A percentile compares a stretch with the other conserved stretches of the same genome.
Conservation (phyloP, 2,888 invertebrate genomes). For the Ophion ellenae region DNA sequence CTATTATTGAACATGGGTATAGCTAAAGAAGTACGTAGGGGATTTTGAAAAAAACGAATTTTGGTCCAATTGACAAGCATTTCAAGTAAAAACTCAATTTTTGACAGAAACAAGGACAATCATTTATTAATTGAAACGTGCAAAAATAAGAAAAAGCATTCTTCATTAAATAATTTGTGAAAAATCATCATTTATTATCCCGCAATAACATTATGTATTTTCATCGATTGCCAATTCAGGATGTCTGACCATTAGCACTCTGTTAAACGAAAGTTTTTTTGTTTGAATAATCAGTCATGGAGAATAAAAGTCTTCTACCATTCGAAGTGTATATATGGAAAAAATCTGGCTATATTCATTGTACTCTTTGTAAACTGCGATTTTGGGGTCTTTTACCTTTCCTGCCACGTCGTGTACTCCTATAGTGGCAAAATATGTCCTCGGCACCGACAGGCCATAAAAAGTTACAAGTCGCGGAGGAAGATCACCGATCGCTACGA, state of each 20-base stretch:
- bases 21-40: too few species aligned
- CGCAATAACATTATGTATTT: background rate
- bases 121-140: too few species aligned
- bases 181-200: background rate
- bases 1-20: too few species aligned
- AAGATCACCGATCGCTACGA: constrained; percentile 72
- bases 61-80: too few species aligned
- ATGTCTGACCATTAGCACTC: too few species aligned
- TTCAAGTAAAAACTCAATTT: too few species aligned
- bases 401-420: too few species aligned
- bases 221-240: background rate
- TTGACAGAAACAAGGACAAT: too few species aligned
- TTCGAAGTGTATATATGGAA: background rate
- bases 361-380: background rate
- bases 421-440: background rate
- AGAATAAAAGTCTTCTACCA: background rate
- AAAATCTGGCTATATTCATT: background rate
- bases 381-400: too few species aligned
- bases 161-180: background rate
- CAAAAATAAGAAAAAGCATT: too few species aligned
- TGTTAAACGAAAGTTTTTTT: too few species aligned
- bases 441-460: background rate
- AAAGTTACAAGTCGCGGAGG: background rate
- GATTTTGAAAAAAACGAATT: too few species aligned
- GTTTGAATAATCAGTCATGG: background rate